These are phyloP conservation scores for Eupithecia insigniata DNA, from an alignment of 2,888 invertebrate genomes.

Conservation along the genomic window DNA sequence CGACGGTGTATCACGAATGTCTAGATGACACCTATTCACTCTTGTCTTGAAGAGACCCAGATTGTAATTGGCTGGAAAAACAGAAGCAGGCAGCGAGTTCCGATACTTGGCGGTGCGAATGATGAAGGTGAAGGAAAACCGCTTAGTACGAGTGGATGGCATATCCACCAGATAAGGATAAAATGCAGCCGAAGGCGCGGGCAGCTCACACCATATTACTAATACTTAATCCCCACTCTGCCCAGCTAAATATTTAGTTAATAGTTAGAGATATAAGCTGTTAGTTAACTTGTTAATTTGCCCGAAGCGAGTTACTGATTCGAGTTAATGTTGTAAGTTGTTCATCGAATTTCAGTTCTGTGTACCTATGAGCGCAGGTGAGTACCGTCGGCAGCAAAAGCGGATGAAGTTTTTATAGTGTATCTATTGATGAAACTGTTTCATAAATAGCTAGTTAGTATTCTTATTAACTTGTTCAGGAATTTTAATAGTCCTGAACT, in stretches of 20 bases:
- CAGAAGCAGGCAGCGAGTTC: too few species aligned
- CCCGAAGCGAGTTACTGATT: slow-evolving; percentile 28
- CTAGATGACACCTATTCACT: too few species aligned
- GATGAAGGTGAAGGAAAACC: too few species aligned
- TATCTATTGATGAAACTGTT: not conserved
- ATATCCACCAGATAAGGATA: too few species aligned
- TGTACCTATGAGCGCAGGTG: not conserved
- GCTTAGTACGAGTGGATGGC: too few species aligned
- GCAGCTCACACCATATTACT: too few species aligned
- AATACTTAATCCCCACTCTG: not conserved
- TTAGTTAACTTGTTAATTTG: slow-evolving; percentile 43
- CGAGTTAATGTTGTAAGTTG: slow-evolving; percentile 34
- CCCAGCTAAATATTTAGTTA: not conserved
- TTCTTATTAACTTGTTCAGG: not conserved
- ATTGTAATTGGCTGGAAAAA: too few species aligned
- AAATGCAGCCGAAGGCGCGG: too few species aligned
- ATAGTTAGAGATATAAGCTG: slow-evolving; percentile 27
- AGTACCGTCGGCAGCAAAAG: not conserved
- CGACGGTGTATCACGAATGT: too few species aligned
- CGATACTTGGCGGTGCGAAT: too few species aligned
- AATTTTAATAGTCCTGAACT: too few species aligned
- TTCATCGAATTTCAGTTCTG: slow-evolving; percentile 23
- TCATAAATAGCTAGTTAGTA: not conserved
- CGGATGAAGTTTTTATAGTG: not conserved
- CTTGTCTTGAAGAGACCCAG: too few species aligned